A percentile compares a stretch with the other conserved stretches of the same genome.
Evolutionary conservation across 2,797 vertebrate genomes (phyloP).

Genomic region (Tapirus indicus): DNA sequence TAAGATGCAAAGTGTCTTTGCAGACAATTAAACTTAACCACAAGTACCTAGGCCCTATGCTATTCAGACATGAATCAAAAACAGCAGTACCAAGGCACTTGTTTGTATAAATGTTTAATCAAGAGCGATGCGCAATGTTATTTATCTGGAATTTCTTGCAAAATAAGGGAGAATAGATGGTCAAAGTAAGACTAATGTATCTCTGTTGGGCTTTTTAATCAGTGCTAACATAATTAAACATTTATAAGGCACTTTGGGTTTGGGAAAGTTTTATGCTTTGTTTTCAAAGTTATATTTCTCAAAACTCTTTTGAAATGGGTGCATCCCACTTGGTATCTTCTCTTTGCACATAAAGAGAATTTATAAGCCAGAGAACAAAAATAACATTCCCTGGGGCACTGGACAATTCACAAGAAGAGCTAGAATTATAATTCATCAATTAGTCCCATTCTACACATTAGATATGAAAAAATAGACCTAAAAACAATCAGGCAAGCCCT

Average conservation of each 20-base stretch:
- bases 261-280: constrained; percentile 50
- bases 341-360: constrained; percentile 23
- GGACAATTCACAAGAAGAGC: not conserved
- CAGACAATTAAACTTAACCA: constrained; percentile 65
- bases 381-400: not conserved
- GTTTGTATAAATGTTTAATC: constrained; percentile 74
- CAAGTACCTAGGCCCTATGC: not conserved
- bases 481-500: not conserved
- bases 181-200: constrained; percentile 45
- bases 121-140: not conserved
- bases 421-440: not conserved
- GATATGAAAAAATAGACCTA: not conserved
- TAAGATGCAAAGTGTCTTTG: constrained; percentile 39
- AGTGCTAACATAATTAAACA: constrained; percentile 66
- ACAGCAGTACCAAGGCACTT: constrained; percentile 26
- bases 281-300: constrained; percentile 57
- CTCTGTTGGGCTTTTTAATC: constrained; percentile 58
- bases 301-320: constrained; percentile 16
- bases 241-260: constrained; percentile 40
- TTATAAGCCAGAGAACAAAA: not conserved
- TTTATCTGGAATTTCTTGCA: constrained; percentile 47
- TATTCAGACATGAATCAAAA: constrained; percentile 56
- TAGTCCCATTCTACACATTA: not conserved
- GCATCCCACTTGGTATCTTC: not conserved
- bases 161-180: constrained; percentile 27